Evolutionary conservation across 2,797 vertebrate genomes (phyloP).

Genomic region (Ceyx erithaca): DNA sequence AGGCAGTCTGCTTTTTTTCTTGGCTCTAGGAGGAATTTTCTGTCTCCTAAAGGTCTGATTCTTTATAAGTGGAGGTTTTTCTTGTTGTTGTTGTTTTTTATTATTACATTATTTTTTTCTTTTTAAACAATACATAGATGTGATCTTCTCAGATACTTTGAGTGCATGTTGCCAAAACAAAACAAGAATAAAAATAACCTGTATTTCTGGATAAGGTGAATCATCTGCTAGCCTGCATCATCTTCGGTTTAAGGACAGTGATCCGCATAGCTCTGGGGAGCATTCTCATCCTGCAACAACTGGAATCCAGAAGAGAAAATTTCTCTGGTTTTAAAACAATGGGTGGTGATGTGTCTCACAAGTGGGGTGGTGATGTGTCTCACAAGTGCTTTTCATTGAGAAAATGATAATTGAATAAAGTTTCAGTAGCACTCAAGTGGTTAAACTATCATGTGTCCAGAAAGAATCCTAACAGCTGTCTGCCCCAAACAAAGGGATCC

Average conservation of each 20-base stretch:
- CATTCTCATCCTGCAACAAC: constrained; percentile 57
- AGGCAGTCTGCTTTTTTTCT: constrained; percentile 54
- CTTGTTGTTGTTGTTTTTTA: background rate
- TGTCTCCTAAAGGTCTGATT: constrained; percentile 51
- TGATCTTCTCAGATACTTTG: constrained; percentile 20
- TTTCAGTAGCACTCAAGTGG: background rate
- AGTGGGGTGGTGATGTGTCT: constrained; percentile 16
- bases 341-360: constrained; percentile 8
- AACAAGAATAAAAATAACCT: constrained; percentile 27
- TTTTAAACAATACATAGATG: background rate
- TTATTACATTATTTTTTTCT: background rate
- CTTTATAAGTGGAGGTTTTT: background rate
- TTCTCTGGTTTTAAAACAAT: constrained; percentile 19
- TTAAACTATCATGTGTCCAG: background rate
- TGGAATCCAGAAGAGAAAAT: constrained; percentile 68
- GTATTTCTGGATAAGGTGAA: constrained; percentile 25
- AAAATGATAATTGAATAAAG: background rate
- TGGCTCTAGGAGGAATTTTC: constrained; percentile 46
- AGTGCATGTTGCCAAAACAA: constrained; percentile 45
- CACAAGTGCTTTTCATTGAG: constrained; percentile 34
- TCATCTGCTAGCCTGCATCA: constrained; percentile 16
- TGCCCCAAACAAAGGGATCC: background rate
- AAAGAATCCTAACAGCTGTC: background rate
- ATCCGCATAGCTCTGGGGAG: constrained; percentile 53
- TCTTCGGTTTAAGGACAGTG: constrained; percentile 25